Conservation (phyloP, 2,113 vertebrate species). For the Bubo blakistoni region DNA sequence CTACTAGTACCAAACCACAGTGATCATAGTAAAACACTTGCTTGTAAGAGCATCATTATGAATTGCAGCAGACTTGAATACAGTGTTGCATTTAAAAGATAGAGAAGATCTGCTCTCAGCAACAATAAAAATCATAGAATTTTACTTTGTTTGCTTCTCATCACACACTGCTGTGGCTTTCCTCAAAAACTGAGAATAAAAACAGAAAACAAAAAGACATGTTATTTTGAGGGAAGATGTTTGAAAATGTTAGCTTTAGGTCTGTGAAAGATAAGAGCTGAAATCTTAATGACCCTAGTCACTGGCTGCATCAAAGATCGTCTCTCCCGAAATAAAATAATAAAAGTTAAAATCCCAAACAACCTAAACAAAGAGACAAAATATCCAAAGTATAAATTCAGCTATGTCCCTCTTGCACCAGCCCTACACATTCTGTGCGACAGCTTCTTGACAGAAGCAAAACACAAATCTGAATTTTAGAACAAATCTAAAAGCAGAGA, state of each 20-base stretch:
- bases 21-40: neutral
- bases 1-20: neutral
- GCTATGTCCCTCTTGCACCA: neutral
- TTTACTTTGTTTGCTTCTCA: neutral
- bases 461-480: neutral
- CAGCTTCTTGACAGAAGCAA: neutral
- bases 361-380: neutral
- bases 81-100: neutral
- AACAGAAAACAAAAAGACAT: neutral
- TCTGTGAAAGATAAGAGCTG: neutral
- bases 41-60: neutral
- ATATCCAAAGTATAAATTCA: neutral
- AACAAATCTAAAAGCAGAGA: neutral
- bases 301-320: neutral
- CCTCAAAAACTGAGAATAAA: neutral
- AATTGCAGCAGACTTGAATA: neutral
- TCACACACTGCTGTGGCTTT: neutral
- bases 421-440: neutral
- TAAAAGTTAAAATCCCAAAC: neutral
- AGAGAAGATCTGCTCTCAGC: neutral
- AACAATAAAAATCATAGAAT: neutral
- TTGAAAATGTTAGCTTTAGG: neutral
- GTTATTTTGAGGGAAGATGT: neutral
- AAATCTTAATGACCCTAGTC: neutral
- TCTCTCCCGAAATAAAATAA: neutral